Conservation (phyloP, 1,140 invertebrate genomes). For the Nixonia krombeini region DNA sequence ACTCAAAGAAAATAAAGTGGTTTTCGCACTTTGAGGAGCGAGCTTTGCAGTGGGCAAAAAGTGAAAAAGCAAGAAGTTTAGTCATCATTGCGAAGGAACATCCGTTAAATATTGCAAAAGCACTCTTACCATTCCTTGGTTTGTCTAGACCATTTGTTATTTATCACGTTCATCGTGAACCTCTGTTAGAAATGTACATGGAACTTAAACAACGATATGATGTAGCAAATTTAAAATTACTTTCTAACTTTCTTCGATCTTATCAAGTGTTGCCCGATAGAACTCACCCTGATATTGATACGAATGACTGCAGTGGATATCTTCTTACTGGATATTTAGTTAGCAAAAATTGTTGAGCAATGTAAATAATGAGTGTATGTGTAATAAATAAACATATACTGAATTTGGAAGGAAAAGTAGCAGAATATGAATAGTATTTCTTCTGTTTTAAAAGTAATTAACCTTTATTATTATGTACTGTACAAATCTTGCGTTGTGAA, state of each 20-base stretch:
- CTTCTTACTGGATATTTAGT: conserved; percentile 79
- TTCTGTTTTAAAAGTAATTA: not conserved
- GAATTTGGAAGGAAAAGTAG: too few species aligned
- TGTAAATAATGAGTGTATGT: too few species aligned
- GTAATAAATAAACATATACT: too few species aligned
- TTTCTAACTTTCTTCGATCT: conserved; percentile 88
- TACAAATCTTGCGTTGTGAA: not conserved
- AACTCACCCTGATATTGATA: conserved; percentile 87
- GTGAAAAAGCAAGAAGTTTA: conserved; percentile 81
- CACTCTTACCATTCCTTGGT: conserved; percentile 82
- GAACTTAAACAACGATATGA: conserved; percentile 79
- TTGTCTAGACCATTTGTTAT: conserved; percentile 88
- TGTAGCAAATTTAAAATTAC: conserved; percentile 82
- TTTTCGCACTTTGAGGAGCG: conserved; percentile 74
- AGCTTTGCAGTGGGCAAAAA: conserved; percentile 73
- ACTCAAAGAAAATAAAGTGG: conserved; percentile 76
- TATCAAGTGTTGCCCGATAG: conserved; percentile 91
- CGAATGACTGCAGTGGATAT: conserved; percentile 83
- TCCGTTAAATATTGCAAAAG: conserved; percentile 82
- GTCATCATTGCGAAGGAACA: conserved; percentile 87
- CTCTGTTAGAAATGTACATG: conserved; percentile 85
- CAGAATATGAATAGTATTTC: not conserved
- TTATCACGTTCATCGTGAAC: conserved; percentile 84
- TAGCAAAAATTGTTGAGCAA: conserved; percentile 31
- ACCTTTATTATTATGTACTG: not conserved